phyloP scores from a whole-genome alignment of 2,888 invertebrate genomes.

The Callimorpha dominula region DNA sequence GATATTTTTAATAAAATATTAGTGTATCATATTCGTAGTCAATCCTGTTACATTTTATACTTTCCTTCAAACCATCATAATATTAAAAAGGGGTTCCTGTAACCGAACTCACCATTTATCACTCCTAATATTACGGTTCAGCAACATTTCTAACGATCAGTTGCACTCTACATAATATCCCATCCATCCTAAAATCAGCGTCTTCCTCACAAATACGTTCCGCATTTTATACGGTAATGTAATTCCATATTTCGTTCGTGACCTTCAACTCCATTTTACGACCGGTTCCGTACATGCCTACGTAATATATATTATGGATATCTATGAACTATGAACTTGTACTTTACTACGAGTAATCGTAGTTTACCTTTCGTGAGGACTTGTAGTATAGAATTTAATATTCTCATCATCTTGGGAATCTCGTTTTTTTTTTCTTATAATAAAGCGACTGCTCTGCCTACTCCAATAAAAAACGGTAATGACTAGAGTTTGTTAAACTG shows the following conservation, averaged over 20 bases:
- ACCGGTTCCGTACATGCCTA: constrained; percentile 16
- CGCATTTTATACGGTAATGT: constrained; percentile 46
- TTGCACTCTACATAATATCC: constrained; percentile 23
- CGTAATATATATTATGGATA: constrained; percentile 3
- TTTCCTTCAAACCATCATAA: neutral
- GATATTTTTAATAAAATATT: too few species aligned
- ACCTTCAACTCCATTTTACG: constrained; percentile 48
- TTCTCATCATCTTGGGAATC: too few species aligned
- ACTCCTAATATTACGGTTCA: constrained; percentile 15
- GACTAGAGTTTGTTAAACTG: too few species aligned
- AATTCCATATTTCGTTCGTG: constrained; percentile 46
- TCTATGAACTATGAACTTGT: neutral
- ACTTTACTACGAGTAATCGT: neutral
- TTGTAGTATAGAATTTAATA: neutral
- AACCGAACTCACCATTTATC: constrained; percentile 9
- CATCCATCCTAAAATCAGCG: constrained; percentile 34
- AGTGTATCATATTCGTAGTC: neutral
- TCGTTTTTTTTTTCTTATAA: too few species aligned
- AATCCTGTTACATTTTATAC: neutral
- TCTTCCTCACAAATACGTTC: constrained; percentile 33
- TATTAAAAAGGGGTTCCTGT: neutral
- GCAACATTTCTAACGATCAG: constrained; percentile 21
- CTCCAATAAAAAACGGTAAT: too few species aligned
- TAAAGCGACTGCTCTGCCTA: too few species aligned
- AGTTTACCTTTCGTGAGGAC: neutral